These are phyloP conservation scores for Valencia hispanica DNA, from an alignment of 2,797 vertebrate genomes.

Conservation along the genomic window DNA sequence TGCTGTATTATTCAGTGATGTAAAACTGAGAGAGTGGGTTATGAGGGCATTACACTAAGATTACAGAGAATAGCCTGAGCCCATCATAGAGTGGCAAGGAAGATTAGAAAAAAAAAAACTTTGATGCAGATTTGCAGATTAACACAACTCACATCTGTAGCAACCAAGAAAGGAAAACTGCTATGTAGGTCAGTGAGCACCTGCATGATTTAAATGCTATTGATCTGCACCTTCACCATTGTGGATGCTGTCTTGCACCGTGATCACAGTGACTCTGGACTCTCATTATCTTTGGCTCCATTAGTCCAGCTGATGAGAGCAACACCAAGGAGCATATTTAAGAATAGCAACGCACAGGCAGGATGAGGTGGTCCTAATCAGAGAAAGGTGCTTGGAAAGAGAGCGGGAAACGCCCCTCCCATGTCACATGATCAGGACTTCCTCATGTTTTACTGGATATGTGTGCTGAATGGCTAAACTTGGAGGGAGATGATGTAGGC, in stretches of 20 bases:
- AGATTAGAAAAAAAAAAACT: conserved; percentile 68
- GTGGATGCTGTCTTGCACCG: background rate
- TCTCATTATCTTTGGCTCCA: background rate
- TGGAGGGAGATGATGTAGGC: background rate
- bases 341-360: conserved; percentile 28
- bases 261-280: background rate
- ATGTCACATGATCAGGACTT: conserved; percentile 55
- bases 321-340: conserved; percentile 19
- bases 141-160: conserved; percentile 72
- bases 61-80: conserved; percentile 69
- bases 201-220: conserved; percentile 67
- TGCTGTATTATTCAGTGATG: conserved; percentile 73
- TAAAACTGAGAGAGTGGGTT: conserved; percentile 65
- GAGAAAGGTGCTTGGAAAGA: background rate
- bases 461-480: conserved; percentile 1
- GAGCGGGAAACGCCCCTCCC: background rate
- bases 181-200: conserved; percentile 73
- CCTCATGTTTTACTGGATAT: conserved; percentile 30
- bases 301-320: background rate
- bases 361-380: background rate
- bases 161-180: conserved; percentile 42
- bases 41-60: conserved; percentile 77
- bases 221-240: conserved; percentile 44
- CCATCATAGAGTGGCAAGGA: conserved; percentile 56
- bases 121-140: conserved; percentile 66